Evolutionary conservation across 2,797 vertebrate species (phyloP).

Genomic region (Pelodytes ibericus): DNA sequence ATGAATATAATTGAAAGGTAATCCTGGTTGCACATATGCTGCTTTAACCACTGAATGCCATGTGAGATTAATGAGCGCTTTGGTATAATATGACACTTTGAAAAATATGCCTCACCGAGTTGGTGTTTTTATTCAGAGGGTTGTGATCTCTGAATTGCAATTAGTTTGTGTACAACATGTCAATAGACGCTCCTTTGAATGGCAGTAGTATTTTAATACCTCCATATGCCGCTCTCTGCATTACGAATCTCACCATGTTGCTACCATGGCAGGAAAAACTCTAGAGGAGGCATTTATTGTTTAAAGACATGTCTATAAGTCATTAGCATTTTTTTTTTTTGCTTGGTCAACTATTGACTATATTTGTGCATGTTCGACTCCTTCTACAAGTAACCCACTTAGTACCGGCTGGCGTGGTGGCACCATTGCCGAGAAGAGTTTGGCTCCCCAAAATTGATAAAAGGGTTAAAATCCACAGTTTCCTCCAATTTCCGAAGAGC

Average conservation of each 20-base stretch:
- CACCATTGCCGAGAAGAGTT: too few species aligned
- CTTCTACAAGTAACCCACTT: too few species aligned
- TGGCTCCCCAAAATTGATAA: too few species aligned
- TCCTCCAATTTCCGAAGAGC: neutral
- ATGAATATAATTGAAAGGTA: slow-evolving; percentile 34
- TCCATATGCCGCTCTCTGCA: neutral
- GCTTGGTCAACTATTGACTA: too few species aligned
- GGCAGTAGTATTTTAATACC: slow-evolving; percentile 2
- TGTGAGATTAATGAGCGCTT: slow-evolving; percentile 41
- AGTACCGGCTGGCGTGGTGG: too few species aligned
- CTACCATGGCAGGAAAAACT: neutral
- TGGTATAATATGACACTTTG: slow-evolving; percentile 39
- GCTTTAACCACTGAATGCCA: slow-evolving; percentile 4
- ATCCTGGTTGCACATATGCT: slow-evolving; percentile 16
- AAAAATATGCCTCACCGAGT: slow-evolving; percentile 41
- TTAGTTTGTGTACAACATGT: slow-evolving; percentile 40
- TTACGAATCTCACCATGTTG: neutral
- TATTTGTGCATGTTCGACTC: too few species aligned
- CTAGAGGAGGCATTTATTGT: neutral
- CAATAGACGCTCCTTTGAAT: slow-evolving; percentile 41
- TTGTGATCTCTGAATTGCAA: slow-evolving; percentile 42
- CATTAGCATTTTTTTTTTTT: too few species aligned
- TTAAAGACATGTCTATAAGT: neutral
- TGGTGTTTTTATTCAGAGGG: slow-evolving; percentile 40
- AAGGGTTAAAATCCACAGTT: neutral